These are phyloP conservation scores for Peromyscus nudipes DNA, from an alignment of 2,797 vertebrate genomes.

Conservation along the genomic window DNA sequence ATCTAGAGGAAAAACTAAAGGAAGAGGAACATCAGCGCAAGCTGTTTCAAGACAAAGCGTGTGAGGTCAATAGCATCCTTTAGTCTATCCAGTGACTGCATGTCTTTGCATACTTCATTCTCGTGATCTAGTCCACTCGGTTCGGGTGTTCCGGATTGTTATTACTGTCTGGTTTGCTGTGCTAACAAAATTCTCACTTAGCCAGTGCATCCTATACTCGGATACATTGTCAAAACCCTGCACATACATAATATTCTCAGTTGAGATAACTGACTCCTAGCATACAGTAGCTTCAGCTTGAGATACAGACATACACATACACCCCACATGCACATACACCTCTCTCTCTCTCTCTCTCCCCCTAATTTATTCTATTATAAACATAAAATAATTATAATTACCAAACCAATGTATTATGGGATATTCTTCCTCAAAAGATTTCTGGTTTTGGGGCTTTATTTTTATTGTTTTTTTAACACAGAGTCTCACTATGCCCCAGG, in stretches of 20 bases:
- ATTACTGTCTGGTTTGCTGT: constrained; percentile 24
- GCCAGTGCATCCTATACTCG: neutral
- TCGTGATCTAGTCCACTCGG: constrained; percentile 10
- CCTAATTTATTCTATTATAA: constrained; percentile 1
- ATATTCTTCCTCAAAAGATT: constrained; percentile 16
- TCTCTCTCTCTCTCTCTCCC: too few relatives aligned
- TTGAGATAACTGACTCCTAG: constrained; percentile 13
- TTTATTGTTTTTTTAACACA: neutral
- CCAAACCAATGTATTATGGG: neutral
- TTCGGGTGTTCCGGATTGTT: constrained; percentile 20
- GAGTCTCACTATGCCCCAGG: neutral
- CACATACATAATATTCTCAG: neutral
- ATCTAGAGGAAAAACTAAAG: constrained; percentile 93
- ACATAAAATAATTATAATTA: constrained; percentile 52
- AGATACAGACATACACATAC: neutral
- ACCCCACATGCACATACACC: neutral
- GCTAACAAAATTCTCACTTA: constrained; percentile 33
- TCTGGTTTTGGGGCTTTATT: neutral
- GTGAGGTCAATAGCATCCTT: constrained; percentile 89
- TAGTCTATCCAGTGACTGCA: constrained; percentile 9
- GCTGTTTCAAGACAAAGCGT: constrained; percentile 93
- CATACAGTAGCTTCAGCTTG: constrained; percentile 54
- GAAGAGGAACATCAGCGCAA: constrained; percentile 93
- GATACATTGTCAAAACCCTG: constrained; percentile 1
- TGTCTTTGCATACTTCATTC: neutral